Percentiles rank a stretch among this genome's conserved stretches.
These are phyloP conservation scores for Pseudolycoriella hygida DNA, from an alignment of 2,888 invertebrate genomes.

Conservation along the genomic window DNA sequence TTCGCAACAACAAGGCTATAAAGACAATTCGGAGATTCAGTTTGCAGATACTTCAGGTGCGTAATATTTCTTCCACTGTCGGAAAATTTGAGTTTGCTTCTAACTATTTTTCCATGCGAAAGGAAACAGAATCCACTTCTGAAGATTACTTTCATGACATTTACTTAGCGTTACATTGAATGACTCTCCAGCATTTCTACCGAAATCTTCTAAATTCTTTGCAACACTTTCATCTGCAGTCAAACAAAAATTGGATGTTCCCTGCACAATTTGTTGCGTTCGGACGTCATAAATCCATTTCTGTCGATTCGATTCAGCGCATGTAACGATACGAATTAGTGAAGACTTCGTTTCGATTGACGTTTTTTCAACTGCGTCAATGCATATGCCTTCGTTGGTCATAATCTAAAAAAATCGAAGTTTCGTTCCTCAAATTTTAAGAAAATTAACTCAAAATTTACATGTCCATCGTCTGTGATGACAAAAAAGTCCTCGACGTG, in stretches of 20 bases:
- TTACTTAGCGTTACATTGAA: constrained; percentile 5
- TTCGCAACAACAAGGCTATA: no score
- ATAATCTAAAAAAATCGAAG: constrained; percentile 33
- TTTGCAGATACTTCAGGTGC: no score
- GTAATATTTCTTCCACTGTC: no score
- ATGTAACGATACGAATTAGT: constrained; percentile 22
- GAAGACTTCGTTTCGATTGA: constrained; percentile 13
- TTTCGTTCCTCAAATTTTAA: background rate
- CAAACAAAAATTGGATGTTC: constrained; percentile 20
- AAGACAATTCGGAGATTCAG: no score
- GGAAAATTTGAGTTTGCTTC: no score
- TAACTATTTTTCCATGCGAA: constrained; percentile 8
- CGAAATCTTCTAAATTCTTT: background rate
- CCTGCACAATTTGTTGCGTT: constrained; percentile 25
- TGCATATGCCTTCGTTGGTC: constrained; percentile 75
- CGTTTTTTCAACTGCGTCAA: constrained; percentile 41
- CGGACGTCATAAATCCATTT: constrained; percentile 21
- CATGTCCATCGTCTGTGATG: constrained; percentile 39
- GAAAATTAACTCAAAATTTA: constrained; percentile 6
- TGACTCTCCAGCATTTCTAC: background rate
- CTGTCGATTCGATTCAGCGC: constrained; percentile 19
- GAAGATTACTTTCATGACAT: constrained; percentile 3
- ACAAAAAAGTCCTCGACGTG: constrained; percentile 49
- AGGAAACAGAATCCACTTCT: constrained; percentile 9
- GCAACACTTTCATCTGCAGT: constrained; percentile 13